Evolutionary conservation across 2,888 invertebrate genomes (phyloP).

Genomic region (Sesia apiformis): DNA sequence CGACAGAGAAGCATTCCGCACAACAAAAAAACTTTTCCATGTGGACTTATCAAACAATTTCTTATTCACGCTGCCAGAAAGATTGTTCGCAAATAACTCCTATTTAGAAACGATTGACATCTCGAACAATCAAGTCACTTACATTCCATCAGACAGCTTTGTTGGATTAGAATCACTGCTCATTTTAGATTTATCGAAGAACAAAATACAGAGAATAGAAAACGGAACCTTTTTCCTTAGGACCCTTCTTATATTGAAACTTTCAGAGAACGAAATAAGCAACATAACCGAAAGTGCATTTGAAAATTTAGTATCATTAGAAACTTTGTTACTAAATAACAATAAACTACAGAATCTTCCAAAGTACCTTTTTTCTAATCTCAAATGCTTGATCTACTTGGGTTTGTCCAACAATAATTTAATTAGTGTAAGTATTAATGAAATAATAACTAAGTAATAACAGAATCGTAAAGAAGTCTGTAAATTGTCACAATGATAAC

Average conservation of each 20-base stretch:
- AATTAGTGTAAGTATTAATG: slow-evolving; percentile 45
- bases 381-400: slow-evolving; percentile 64
- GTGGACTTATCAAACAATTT: slow-evolving; percentile 80
- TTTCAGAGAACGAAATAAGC: slow-evolving; percentile 80
- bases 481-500: too few species aligned
- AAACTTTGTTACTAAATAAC: slow-evolving; percentile 70
- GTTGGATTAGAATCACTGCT: slow-evolving; percentile 72
- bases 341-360: slow-evolving; percentile 70
- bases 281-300: slow-evolving; percentile 74
- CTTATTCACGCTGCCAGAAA: slow-evolving; percentile 71
- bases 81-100: slow-evolving; percentile 73
- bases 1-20: slow-evolving; percentile 70
- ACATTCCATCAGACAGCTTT: slow-evolving; percentile 75
- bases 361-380: slow-evolving; percentile 56
- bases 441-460: too few species aligned
- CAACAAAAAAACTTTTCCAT: slow-evolving; percentile 77
- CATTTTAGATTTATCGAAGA: slow-evolving; percentile 81
- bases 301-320: slow-evolving; percentile 61
- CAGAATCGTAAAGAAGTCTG: too few species aligned
- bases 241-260: slow-evolving; percentile 76
- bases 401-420: slow-evolving; percentile 74
- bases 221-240: slow-evolving; percentile 73
- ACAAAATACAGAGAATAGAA: slow-evolving; percentile 76
- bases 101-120: slow-evolving; percentile 78
- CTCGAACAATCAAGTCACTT: slow-evolving; percentile 77